phyloP scores from a whole-genome alignment of 1,140 invertebrate species.

The Tetragnatha versicolor region DNA sequence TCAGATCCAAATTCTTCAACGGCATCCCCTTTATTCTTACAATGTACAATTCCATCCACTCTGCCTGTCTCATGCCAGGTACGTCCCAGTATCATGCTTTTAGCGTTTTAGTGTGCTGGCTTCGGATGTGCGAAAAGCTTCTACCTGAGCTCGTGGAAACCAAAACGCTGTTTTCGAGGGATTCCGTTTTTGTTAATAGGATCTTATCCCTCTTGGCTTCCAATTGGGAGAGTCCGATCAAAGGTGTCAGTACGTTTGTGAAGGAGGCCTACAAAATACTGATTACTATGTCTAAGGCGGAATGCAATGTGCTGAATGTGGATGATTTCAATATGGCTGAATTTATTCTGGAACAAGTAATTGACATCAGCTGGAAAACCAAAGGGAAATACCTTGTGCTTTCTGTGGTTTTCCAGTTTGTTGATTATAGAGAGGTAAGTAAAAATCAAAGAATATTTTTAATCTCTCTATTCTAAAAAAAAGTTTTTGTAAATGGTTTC shows the following conservation, averaged over 20 bases:
- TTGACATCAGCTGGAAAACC: constrained; percentile 30
- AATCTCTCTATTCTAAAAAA: background rate
- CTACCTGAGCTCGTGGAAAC: background rate
- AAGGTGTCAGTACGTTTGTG: constrained; percentile 18
- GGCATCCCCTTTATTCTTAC: background rate
- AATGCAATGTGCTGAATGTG: background rate
- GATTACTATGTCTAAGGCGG: background rate
- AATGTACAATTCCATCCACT: constrained; percentile 10
- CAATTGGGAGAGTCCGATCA: constrained; percentile 39
- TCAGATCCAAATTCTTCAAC: background rate
- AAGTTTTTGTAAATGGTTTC: background rate
- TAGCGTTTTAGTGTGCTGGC: constrained; percentile 16
- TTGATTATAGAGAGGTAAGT: constrained; percentile 32
- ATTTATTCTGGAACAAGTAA: background rate
- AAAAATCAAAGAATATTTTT: background rate
- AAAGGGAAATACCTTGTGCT: constrained; percentile 44
- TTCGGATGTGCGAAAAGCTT: constrained; percentile 12
- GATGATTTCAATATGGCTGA: background rate
- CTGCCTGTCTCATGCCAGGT: background rate
- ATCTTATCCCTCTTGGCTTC: constrained; percentile 8
- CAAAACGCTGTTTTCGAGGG: background rate
- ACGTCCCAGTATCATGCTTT: constrained; percentile 26
- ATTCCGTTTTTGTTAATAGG: background rate
- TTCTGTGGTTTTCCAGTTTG: constrained; percentile 20
- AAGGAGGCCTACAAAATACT: constrained; percentile 22